A percentile compares a stretch with the other conserved stretches of the same genome.
phyloP scores from a whole-genome alignment of 1,140 invertebrate genomes.

The Melipona quadrifasciata region DNA sequence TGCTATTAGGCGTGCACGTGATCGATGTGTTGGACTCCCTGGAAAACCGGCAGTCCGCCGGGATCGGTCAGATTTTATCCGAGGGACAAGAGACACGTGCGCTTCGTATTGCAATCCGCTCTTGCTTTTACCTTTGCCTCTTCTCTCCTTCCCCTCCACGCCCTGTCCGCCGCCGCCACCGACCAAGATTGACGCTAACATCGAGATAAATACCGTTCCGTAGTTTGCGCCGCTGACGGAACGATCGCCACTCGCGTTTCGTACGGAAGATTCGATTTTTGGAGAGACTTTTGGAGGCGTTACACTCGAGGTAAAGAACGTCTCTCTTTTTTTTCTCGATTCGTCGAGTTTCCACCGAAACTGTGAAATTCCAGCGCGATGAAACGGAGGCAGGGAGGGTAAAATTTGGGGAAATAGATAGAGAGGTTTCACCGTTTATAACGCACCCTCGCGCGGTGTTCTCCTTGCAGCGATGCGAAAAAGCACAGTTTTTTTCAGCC shows the following conservation, averaged over 20 bases:
- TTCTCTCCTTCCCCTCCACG: too few species aligned
- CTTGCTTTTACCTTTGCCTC: not conserved
- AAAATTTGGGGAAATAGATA: constrained; percentile 5
- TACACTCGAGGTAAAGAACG: too few species aligned
- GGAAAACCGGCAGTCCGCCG: constrained; percentile 56
- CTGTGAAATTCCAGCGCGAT: not conserved
- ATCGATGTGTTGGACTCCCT: constrained; percentile 71
- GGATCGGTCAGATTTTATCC: constrained; percentile 58
- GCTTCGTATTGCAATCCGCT: constrained; percentile 9
- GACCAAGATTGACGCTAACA: not conserved
- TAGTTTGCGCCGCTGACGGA: too few species aligned
- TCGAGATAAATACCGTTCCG: not conserved
- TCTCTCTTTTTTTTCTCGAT: too few species aligned
- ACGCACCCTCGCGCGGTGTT: not conserved
- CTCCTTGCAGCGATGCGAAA: not conserved
- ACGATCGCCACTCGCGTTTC: too few species aligned
- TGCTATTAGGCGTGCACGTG: constrained; percentile 76
- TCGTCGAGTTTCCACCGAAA: not conserved
- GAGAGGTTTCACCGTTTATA: not conserved
- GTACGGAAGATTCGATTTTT: too few species aligned
- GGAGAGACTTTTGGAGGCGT: too few species aligned
- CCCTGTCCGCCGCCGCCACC: not conserved
- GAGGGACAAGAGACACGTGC: constrained; percentile 39
- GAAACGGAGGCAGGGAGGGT: not conserved
- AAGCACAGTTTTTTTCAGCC: constrained; percentile 15